Percentiles rank a stretch among this genome's conserved stretches.
Conservation (phyloP, 2,888 invertebrate species). For the Papilio demoleus region DNA sequence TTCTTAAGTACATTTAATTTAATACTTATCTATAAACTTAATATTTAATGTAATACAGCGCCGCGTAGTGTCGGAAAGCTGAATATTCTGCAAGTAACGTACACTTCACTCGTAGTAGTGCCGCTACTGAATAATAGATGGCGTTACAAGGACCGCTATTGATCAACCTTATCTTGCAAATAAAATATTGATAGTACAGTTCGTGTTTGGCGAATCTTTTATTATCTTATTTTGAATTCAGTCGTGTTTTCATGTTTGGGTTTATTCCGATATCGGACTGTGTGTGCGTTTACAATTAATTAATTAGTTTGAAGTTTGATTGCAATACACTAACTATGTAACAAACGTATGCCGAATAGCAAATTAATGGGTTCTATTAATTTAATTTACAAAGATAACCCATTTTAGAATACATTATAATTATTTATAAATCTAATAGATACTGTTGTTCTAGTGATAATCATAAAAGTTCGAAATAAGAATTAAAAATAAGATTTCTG, state of each 20-base stretch:
- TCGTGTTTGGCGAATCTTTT: slow-evolving; percentile 57
- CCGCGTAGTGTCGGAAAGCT: slow-evolving; percentile 26
- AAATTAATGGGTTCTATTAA: not conserved
- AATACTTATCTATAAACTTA: slow-evolving; percentile 47
- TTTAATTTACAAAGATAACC: not conserved
- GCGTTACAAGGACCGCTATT: slow-evolving; percentile 54
- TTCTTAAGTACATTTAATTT: too few relatives aligned
- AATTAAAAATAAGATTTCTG: not conserved
- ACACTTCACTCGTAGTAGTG: slow-evolving; percentile 45
- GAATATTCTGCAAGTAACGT: slow-evolving; percentile 29
- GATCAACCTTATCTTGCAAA: slow-evolving; percentile 62
- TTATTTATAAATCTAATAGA: not conserved
- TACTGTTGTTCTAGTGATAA: not conserved
- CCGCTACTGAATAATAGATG: slow-evolving; percentile 69
- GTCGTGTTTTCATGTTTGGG: slow-evolving; percentile 38
- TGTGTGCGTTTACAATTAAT: not conserved
- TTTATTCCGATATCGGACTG: slow-evolving; percentile 4
- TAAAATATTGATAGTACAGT: slow-evolving; percentile 67
- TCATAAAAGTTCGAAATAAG: not conserved
- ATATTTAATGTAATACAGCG: slow-evolving; percentile 36
- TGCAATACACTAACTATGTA: not conserved
- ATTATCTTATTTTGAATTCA: slow-evolving; percentile 56
- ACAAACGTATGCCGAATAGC: not conserved
- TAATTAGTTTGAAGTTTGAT: not conserved
- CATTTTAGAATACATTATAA: not conserved